Base-by-base conservation (phyloP, 1,140 invertebrate genomes). In the Saccostrea glomerata region DNA sequence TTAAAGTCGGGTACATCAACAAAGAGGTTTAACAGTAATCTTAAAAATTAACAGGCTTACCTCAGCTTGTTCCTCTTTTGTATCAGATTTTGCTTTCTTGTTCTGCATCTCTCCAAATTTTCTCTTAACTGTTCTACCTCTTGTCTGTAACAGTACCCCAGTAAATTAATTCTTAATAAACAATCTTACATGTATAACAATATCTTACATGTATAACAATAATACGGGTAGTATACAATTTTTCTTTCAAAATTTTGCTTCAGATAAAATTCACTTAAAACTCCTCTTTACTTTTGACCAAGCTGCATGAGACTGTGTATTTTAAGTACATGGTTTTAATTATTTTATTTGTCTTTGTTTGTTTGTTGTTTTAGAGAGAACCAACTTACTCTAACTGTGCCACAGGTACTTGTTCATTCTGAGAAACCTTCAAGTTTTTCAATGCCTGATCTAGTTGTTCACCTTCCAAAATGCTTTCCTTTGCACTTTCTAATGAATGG, bases 41-140 rank as follows among this genome's bases (percentile, higher is more conserved):
- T 70, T 20, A 83, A 11, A 55, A 47, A 54, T 36, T 56, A 82
- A 23, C 30, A 83, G 9, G n/a, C 30, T 15, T 89, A 94, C 93
- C 91, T 94, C 17, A 94, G 85, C 60, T 87, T 91, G 84, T 93
- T 93, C 84, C 93, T 92, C 83, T 90, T 89, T 82, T 92, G 91
- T 54, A 91, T 87, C 47, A 94, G 82, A 54, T 85, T 85, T 17
- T 92, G 73, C 86, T 93, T 94, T 85, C 90, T 91, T 70, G 90
- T 91, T 85, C 88, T 89, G 58, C 87, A 84, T 55, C 86, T 89
- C 55, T 91, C 88, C n/a, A 93, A 86, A 54, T 91, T 89, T 15
- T 89, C 73, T 82, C 86, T 90, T 82, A 93, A 85, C 15, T 90
- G 84, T 12, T 91, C 86, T 54, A 92, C 89, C 30, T 93, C 90